phyloP scores from a whole-genome alignment of 2,888 invertebrate species.

The Acleris laterana region DNA sequence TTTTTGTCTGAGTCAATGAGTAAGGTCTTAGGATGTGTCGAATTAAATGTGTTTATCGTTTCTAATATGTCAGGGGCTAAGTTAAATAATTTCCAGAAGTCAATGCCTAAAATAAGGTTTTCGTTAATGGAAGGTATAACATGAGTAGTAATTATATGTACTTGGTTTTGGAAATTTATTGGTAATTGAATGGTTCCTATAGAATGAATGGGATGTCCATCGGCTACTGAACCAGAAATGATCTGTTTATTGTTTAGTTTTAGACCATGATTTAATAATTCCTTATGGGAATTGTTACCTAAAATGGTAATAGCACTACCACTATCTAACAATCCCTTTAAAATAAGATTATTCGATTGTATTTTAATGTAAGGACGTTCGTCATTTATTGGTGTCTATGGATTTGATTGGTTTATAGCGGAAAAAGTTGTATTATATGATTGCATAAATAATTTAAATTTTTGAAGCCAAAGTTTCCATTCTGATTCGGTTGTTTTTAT shows the following conservation, averaged over 20 bases:
- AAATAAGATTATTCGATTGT: not conserved
- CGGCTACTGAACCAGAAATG: not conserved
- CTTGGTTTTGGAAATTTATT: not conserved
- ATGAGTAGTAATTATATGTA: not conserved
- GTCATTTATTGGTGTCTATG: not conserved
- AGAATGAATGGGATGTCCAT: not conserved
- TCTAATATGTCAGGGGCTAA: not conserved
- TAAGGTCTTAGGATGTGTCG: not conserved
- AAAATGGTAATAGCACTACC: not conserved
- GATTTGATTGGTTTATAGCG: not conserved
- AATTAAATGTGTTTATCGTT: not conserved
- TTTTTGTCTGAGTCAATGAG: not conserved
- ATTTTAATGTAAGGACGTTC: not conserved
- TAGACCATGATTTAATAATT: not conserved
- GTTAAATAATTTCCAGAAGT: constrained; percentile 1
- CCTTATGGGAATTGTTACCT: not conserved
- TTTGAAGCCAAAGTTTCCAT: not conserved
- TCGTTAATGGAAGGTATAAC: not conserved
- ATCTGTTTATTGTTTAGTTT: not conserved
- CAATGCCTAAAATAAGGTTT: not conserved
- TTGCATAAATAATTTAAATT: not conserved
- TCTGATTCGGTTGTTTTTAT: not conserved
- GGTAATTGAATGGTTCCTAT: constrained; percentile 1
- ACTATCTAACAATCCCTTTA: not conserved
- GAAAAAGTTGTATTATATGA: not conserved